Evolutionary conservation across 2,888 invertebrate species (phyloP).

Genomic region (Stenotaenia linearis): DNA sequence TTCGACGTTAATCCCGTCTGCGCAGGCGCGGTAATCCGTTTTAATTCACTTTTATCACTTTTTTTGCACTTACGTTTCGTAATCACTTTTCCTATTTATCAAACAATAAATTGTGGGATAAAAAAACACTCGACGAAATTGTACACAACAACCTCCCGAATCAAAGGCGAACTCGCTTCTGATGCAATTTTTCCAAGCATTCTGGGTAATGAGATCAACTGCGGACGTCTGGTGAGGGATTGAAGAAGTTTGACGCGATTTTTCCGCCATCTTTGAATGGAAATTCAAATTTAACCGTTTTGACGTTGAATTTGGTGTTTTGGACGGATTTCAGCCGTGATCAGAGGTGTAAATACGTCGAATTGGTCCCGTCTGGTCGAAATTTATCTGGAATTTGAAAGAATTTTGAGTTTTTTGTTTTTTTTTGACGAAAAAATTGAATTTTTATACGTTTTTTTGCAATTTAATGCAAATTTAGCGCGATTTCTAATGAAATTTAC

Average conservation of each 20-base stretch:
- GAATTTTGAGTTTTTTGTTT: no score
- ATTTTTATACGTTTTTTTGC: no score
- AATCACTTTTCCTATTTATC: neutral
- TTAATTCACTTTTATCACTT: neutral
- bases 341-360: neutral
- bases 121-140: neutral
- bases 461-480: no score
- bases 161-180: neutral
- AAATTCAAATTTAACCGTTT: neutral
- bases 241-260: neutral
- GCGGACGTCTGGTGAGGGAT: neutral
- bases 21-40: neutral
- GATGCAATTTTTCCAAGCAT: neutral
- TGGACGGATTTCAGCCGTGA: neutral
- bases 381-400: no score
- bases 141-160: neutral
- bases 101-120: no score
- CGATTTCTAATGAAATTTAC: no score
- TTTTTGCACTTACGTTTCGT: constrained; percentile 1
- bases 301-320: neutral
- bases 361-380: no score
- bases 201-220: neutral
- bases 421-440: no score
- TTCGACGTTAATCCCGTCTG: neutral
- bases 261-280: neutral